phyloP scores from a whole-genome alignment of 1,140 invertebrate genomes.

The Phymorhynchus buccinoides region DNA sequence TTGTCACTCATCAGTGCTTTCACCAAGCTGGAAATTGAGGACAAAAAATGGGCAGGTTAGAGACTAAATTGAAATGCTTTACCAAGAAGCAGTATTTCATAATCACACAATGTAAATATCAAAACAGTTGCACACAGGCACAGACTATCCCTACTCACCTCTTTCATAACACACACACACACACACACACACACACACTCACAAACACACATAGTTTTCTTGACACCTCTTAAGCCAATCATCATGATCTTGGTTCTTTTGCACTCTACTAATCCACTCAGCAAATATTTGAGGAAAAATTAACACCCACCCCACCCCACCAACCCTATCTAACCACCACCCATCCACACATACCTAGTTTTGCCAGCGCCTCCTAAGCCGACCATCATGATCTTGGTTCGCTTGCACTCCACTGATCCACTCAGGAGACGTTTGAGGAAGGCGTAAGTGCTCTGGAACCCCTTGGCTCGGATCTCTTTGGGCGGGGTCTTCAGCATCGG shows the following conservation, averaged over 20 bases:
- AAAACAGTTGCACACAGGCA: not conserved
- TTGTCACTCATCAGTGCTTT: constrained; percentile 61
- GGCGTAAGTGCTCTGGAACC: constrained; percentile 62
- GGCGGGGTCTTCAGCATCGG: constrained; percentile 69
- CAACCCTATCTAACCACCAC: not conserved
- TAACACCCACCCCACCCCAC: not conserved
- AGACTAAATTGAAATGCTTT: not conserved
- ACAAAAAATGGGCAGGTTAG: not conserved
- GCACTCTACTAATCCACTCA: constrained; percentile 61
- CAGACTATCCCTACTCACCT: not conserved
- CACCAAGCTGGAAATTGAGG: constrained; percentile 59
- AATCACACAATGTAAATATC: not conserved
- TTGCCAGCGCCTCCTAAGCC: constrained; percentile 73
- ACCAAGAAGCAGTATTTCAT: not conserved
- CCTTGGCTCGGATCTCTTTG: constrained; percentile 68
- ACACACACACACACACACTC: not conserved
- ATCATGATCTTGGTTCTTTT: constrained; percentile 68
- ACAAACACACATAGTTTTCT: constrained; percentile 66
- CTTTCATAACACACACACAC: not conserved
- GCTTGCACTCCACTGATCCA: constrained; percentile 66
- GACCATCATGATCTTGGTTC: constrained; percentile 72
- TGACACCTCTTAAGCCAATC: constrained; percentile 69
- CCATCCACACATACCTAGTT: constrained; percentile 64
- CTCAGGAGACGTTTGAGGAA: constrained; percentile 67
- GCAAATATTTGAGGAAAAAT: constrained; percentile 42